Base-by-base conservation (phyloP, 2,113 vertebrate genomes). In the Dromiciops gliroides region DNA sequence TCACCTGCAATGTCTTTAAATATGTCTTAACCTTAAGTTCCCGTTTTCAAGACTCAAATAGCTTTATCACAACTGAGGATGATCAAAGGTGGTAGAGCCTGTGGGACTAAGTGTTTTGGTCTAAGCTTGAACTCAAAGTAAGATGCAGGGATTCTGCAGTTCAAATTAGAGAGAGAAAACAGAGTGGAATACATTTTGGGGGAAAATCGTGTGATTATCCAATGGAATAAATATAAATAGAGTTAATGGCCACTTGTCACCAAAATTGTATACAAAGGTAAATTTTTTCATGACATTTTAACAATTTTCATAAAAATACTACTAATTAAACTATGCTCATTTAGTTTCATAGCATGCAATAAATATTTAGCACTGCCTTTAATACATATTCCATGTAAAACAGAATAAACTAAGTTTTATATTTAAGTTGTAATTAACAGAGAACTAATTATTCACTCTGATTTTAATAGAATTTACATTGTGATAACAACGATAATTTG, bases 1-100 rank as follows among this genome's bases (percentile, higher is more conserved):
- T 97, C 97, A 98, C 95, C 96, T 97, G 95, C 92, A 97, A 94
- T 95, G 95, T 96, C 92, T 97, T 96, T 98, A 97, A 98, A 95
- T 94, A 96, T 96, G 83, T 95, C 95, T 97, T 94, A 97, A 95
- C 95, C 95, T 95, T 97, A 97, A 97, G 51, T 89, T 93, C 75
- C 90, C 93, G 95, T 67, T 97, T 96, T 98, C 94, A 97, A 97
- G 97, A 96, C 90, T 83, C 95, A 96, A 96, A 96, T 91, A 16
- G 7, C 96, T 96, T 83, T 97, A 98, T 97, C 94, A 95, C 90
- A 97, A 95, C 52, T 96, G 90, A 94, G 90, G 93, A 96, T 94
- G 90, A 50, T 95, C 92, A 97, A 96, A 93, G 89, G 60, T 93
- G 94, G 90, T 94, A 97, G 37, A 89, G 0, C 96, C 95, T 97